Evolutionary conservation across 2,797 vertebrate genomes (phyloP).

Genomic region (Luscinia luscinia): DNA sequence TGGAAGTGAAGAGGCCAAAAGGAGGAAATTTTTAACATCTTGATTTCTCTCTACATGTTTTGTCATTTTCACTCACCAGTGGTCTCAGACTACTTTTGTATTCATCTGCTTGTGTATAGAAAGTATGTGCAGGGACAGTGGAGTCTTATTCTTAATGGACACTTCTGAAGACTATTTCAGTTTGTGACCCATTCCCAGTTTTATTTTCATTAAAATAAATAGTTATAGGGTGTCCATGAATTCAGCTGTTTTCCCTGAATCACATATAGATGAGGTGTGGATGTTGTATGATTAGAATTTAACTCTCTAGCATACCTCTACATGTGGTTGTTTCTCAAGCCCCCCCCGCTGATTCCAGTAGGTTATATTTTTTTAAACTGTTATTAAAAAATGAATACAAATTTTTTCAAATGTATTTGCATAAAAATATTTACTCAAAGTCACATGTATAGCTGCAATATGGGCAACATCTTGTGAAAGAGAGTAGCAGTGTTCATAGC

Average conservation of each 20-base stretch:
- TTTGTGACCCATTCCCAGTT: no score
- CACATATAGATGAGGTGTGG: no score
- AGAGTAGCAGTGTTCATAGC: not conserved
- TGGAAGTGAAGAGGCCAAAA: not conserved
- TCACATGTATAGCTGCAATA: rapidly evolving
- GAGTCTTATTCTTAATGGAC: not conserved
- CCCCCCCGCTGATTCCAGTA: not conserved
- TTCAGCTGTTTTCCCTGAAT: no score
- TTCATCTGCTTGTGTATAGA: not conserved
- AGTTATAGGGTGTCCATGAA: no score
- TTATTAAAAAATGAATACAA: not conserved
- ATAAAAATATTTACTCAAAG: not conserved
- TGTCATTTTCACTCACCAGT: not conserved
- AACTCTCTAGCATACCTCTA: no score
- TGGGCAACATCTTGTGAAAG: not conserved
- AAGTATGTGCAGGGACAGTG: not conserved
- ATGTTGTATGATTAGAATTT: no score
- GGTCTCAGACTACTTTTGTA: not conserved
- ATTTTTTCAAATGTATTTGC: not conserved
- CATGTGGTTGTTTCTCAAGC: no score
- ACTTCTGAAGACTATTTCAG: not conserved
- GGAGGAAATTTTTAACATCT: not conserved
- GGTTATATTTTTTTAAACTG: not conserved
- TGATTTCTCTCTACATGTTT: not conserved
- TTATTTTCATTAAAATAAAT: no score